Evolutionary conservation across 2,888 invertebrate genomes (phyloP).

Genomic region (Acholoe squamosa): DNA sequence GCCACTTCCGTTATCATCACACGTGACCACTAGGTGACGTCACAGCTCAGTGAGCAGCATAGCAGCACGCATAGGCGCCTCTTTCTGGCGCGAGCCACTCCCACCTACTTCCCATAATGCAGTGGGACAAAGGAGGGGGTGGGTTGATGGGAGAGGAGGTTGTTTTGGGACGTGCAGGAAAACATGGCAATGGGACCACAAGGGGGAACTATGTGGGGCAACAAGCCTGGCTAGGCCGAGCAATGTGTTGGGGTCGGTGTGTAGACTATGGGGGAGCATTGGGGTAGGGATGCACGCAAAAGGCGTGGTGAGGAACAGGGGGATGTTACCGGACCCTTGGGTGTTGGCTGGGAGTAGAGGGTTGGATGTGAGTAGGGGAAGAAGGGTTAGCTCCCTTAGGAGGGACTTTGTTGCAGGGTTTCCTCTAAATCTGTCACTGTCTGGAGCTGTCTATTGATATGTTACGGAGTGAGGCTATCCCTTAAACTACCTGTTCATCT

Average conservation of each 20-base stretch:
- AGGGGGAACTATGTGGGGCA: background rate
- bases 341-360: too few species aligned
- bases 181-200: background rate
- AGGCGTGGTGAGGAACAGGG: too few species aligned
- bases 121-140: background rate
- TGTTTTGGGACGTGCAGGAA: background rate
- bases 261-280: background rate
- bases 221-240: background rate
- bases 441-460: too few species aligned
- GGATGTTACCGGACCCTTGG: too few species aligned
- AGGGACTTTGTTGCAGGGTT: too few species aligned
- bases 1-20: constrained; percentile 20
- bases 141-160: background rate
- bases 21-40: background rate
- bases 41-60: background rate
- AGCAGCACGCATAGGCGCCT: background rate
- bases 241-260: background rate
- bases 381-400: too few species aligned
- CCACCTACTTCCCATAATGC: constrained; percentile 23
- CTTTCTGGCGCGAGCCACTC: background rate
- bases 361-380: too few species aligned
- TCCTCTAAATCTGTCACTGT: too few species aligned
- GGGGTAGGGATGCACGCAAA: too few species aligned
- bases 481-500: too few species aligned
- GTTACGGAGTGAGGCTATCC: too few species aligned